Evolutionary conservation across 1,140 invertebrate species (phyloP).

Genomic region (Penaeus japonicus): DNA sequence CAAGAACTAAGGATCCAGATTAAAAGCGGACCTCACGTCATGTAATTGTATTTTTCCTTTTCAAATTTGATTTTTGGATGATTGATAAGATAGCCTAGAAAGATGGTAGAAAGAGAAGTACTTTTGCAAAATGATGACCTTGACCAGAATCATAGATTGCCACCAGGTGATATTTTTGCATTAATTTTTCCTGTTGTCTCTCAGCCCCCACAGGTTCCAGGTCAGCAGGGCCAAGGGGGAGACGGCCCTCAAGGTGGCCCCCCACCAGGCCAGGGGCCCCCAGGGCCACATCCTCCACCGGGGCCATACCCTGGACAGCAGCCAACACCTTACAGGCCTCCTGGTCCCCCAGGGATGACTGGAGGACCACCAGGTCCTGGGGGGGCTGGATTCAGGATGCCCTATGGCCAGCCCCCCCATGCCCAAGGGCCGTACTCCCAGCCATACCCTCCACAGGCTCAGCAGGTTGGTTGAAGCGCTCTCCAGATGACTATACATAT

Average conservation of each 20-base stretch:
- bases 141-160: too few relatives aligned
- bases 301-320: conserved; percentile 59
- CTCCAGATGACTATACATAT: neutral
- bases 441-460: conserved; percentile 61
- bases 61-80: too few relatives aligned
- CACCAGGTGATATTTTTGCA: neutral
- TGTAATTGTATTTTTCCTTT: too few relatives aligned
- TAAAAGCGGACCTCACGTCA: too few relatives aligned
- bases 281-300: conserved; percentile 55
- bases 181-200: neutral
- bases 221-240: conserved; percentile 33
- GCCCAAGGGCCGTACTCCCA: conserved; percentile 59
- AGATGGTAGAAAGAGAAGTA: too few relatives aligned
- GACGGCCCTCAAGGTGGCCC: conserved; percentile 37
- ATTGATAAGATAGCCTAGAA: too few relatives aligned
- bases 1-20: too few relatives aligned
- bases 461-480: conserved; percentile 26
- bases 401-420: conserved; percentile 60
- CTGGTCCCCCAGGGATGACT: conserved; percentile 58
- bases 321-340: conserved; percentile 54
- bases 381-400: conserved; percentile 58
- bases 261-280: conserved; percentile 44
- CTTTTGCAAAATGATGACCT: too few relatives aligned
- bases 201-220: conserved; percentile 56
- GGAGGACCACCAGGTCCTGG: conserved; percentile 56